Conservation (phyloP, 2,888 invertebrate genomes). For the Sipha maydis region DNA sequence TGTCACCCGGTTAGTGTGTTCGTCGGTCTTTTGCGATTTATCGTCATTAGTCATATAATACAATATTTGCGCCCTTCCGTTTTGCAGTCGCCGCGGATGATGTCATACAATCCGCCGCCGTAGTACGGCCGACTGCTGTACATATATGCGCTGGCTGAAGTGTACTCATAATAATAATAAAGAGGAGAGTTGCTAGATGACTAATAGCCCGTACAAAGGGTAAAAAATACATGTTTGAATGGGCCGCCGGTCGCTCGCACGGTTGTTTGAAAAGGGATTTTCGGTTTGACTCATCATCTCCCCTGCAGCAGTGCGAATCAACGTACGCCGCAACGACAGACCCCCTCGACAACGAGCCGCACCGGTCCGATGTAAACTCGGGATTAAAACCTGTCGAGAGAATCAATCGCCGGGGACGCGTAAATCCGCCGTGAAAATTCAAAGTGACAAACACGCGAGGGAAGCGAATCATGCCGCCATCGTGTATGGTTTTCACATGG, state of each 20-base stretch:
- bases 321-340: neutral
- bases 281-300: slow-evolving; percentile 61
- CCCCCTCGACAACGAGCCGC: slow-evolving; percentile 8
- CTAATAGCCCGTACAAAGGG: slow-evolving; percentile 61
- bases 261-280: slow-evolving; percentile 61
- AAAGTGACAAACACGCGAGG: neutral
- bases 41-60: slow-evolving; percentile 53
- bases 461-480: neutral
- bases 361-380: slow-evolving; percentile 44
- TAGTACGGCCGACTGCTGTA: neutral
- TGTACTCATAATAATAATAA: slow-evolving; percentile 53
- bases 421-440: slow-evolving; percentile 45
- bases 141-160: slow-evolving; percentile 22
- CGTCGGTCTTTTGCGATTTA: slow-evolving; percentile 32
- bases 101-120: slow-evolving; percentile 56
- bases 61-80: slow-evolving; percentile 30
- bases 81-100: slow-evolving; percentile 25
- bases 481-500: neutral
- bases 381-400: slow-evolving; percentile 59
- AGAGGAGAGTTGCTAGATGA: slow-evolving; percentile 54
- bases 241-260: slow-evolving; percentile 5
- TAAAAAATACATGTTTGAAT: slow-evolving; percentile 43
- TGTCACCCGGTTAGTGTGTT: neutral
- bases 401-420: slow-evolving; percentile 49
- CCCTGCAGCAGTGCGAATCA: neutral